A percentile compares a stretch with the other conserved stretches of the same genome.
phyloP scores from a whole-genome alignment of 1,140 invertebrate genomes.

The Ylistrum balloti region DNA sequence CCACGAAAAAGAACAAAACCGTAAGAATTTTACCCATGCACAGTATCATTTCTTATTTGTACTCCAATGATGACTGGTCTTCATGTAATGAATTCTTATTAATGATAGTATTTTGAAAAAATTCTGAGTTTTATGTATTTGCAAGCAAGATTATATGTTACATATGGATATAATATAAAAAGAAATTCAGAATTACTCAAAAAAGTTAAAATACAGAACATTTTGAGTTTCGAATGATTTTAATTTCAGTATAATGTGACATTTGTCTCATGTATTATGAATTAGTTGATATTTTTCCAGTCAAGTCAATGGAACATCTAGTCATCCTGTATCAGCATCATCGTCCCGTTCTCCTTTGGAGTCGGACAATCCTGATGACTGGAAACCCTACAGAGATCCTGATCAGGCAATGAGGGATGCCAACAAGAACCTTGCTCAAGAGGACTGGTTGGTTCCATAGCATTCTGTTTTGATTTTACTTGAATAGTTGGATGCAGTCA shows the following conservation, averaged over 20 bases:
- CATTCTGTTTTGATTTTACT: no score
- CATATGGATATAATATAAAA: background rate
- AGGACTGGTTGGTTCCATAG: slow-evolving; percentile 87
- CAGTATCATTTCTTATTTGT: background rate
- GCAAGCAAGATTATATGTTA: background rate
- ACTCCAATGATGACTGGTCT: background rate
- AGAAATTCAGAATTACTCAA: no score
- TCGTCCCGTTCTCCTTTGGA: slow-evolving; percentile 65
- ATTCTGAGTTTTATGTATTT: background rate
- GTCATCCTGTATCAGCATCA: slow-evolving; percentile 72
- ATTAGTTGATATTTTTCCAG: slow-evolving; percentile 56
- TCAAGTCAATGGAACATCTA: slow-evolving; percentile 71
- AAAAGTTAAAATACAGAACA: no score
- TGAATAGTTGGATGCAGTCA: no score
- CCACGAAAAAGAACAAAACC: slow-evolving; percentile 71
- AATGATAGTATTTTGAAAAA: background rate
- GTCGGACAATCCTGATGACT: slow-evolving; percentile 76
- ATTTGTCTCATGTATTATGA: slow-evolving; percentile 7
- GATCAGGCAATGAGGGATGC: slow-evolving; percentile 86
- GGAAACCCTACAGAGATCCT: slow-evolving; percentile 85
- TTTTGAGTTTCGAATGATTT: slow-evolving; percentile 1
- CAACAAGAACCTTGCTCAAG: slow-evolving; percentile 87
- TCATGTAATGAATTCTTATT: background rate
- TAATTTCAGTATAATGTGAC: background rate
- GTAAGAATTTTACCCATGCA: background rate